Conservation (phyloP, 2,888 invertebrate genomes). For the Acanthopleura granulata region DNA sequence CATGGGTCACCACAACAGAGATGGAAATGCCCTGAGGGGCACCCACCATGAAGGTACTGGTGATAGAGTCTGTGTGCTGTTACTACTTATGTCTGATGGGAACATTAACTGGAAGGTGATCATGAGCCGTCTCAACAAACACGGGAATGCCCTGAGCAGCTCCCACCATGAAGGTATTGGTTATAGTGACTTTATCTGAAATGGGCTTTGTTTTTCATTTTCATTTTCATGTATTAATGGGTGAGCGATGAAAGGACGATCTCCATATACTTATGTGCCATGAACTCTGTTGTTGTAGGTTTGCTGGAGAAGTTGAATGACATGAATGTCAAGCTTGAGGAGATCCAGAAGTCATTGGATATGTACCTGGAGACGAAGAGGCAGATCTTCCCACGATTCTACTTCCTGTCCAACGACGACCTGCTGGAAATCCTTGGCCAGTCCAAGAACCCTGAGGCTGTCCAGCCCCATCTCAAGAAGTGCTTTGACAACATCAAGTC, state of each 20-base stretch:
- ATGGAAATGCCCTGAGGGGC: constrained; percentile 68
- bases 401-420: constrained; percentile 87
- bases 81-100: too few species aligned
- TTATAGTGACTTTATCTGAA: too few species aligned
- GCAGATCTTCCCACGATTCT: constrained; percentile 87
- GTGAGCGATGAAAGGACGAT: too few species aligned
- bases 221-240: too few species aligned
- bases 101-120: constrained; percentile 78
- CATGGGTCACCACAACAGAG: constrained; percentile 71
- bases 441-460: constrained; percentile 84
- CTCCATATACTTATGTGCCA: too few species aligned
- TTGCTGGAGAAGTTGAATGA: constrained; percentile 79
- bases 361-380: constrained; percentile 89
- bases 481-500: constrained; percentile 86
- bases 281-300: constrained; percentile 52
- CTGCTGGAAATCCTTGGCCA: constrained; percentile 88
- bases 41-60: constrained; percentile 67
- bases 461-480: constrained; percentile 89
- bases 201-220: too few species aligned
- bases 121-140: constrained; percentile 71
- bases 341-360: constrained; percentile 86
- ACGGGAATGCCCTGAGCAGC: constrained; percentile 68
- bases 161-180: constrained; percentile 67
- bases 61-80: too few species aligned
- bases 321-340: constrained; percentile 83